Evolutionary conservation across 2,888 invertebrate species (phyloP).

Genomic region (Phoronis australis): DNA sequence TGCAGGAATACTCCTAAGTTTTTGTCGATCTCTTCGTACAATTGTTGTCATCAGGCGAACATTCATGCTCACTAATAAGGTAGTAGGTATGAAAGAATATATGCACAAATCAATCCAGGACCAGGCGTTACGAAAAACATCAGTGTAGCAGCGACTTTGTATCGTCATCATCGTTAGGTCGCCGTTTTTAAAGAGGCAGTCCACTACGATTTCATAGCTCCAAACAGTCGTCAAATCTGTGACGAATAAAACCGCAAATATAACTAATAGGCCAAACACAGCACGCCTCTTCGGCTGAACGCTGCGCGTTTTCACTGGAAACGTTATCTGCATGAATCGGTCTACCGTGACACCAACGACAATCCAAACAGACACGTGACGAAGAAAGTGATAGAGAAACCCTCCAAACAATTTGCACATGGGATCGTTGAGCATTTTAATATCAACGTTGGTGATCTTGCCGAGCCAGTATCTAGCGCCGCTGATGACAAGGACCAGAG

Average conservation of each 20-base stretch:
- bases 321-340: constrained; percentile 12
- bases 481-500: constrained; percentile 9
- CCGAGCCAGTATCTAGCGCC: neutral
- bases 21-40: neutral
- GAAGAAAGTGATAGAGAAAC: constrained; percentile 13
- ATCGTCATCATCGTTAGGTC: constrained; percentile 5
- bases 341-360: constrained; percentile 15
- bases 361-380: constrained; percentile 12
- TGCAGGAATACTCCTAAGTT: neutral
- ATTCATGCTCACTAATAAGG: constrained; percentile 11
- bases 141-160: constrained; percentile 4
- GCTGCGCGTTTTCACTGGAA: constrained; percentile 8
- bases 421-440: constrained; percentile 6
- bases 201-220: constrained; percentile 4
- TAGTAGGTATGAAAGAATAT: constrained; percentile 14
- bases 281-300: constrained; percentile 4
- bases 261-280: neutral
- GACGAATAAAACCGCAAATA: too few relatives aligned
- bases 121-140: constrained; percentile 7
- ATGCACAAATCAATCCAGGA: constrained; percentile 17
- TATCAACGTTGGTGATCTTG: neutral
- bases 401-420: constrained; percentile 8
- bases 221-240: constrained; percentile 11
- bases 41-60: constrained; percentile 7
- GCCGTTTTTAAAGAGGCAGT: neutral